phyloP scores from a whole-genome alignment of 1,140 invertebrate species.

The Pissodes strobi region DNA sequence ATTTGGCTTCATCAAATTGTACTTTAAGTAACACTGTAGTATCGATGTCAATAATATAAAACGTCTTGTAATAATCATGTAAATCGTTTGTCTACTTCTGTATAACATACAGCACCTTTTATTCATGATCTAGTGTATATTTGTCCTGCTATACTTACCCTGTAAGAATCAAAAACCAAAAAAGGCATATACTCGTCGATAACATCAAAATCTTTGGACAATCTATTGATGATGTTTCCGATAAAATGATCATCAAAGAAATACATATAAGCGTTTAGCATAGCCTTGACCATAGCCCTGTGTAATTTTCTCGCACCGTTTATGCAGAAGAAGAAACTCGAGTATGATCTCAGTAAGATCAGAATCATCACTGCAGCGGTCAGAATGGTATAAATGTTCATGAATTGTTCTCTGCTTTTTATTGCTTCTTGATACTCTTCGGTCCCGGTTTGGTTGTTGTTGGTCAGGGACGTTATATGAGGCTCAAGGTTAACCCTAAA shows the following conservation, averaged over 20 bases:
- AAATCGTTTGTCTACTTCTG: too few relatives aligned
- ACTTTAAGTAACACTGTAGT: too few relatives aligned
- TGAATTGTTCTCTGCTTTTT: constrained; percentile 52
- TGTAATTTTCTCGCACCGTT: constrained; percentile 41
- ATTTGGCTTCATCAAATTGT: too few relatives aligned
- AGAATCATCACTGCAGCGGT: constrained; percentile 67
- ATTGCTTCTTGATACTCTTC: constrained; percentile 16
- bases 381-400: constrained; percentile 68
- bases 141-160: too few relatives aligned
- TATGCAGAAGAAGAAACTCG: constrained; percentile 33
- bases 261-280: constrained; percentile 43
- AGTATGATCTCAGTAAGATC: constrained; percentile 53
- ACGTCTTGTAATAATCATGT: too few relatives aligned
- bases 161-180: constrained; percentile 40
- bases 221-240: constrained; percentile 48
- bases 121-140: too few relatives aligned
- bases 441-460: constrained; percentile 31
- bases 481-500: constrained; percentile 42
- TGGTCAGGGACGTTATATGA: constrained; percentile 25
- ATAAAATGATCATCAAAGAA: constrained; percentile 48
- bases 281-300: constrained; percentile 33
- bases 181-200: constrained; percentile 45
- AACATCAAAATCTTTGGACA: constrained; percentile 44
- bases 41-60: too few relatives aligned
- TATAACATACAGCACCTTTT: too few relatives aligned